Evolutionary conservation across 2,888 invertebrate genomes (phyloP), one percentile per base, ranked within the genome.

Genomic region (Anarsia innoxiella): DNA sequence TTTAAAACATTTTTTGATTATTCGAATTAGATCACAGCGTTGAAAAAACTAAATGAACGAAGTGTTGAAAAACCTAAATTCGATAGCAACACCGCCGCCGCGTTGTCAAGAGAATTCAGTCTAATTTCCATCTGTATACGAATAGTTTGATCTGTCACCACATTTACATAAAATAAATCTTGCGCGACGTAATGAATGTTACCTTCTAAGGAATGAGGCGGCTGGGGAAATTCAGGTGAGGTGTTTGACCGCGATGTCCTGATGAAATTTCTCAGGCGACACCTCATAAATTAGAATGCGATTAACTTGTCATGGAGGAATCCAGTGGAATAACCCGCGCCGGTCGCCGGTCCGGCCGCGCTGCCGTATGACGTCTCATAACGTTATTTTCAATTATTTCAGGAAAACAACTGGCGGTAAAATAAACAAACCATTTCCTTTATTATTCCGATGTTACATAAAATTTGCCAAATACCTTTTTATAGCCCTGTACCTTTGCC

Each of bases 201-300:
- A 40, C 40, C 39, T 41, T 39, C 39, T 32, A 37, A 37, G 34
- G 38, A 57, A 55, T 44, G 40, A 42, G 50, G 46, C 37, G 46
- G 46, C n/a, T n/a, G n/a, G n/a, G n/a, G 42, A 42, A 41, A 41
- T 43, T 47, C 70, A 73, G 72, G 75, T 73, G 65, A 61, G 78
- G 76, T 77, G 52, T 44, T 69, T 72, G 77, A 73, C 77, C 78
- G 66, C 19, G 9, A 13, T 9, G 23, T n/a, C 15, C 14, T 55
- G n/a, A n/a, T 57, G 53, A 58, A 51, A 66, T 71, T 56, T 54
- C 57, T 42, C 46, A 42, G 11, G 38, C 45, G 67, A 63, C 72
- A 66, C 63, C 65, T 51, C 61, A 72, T 70, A 71, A 74, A 76
- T 77, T 72, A 64, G 52, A 53, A 62, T 51, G 62, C 30, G 70